Percentiles rank a stretch among this genome's conserved stretches.
Evolutionary conservation across 2,113 vertebrate species (phyloP).

Genomic region (Amia ocellicauda): DNA sequence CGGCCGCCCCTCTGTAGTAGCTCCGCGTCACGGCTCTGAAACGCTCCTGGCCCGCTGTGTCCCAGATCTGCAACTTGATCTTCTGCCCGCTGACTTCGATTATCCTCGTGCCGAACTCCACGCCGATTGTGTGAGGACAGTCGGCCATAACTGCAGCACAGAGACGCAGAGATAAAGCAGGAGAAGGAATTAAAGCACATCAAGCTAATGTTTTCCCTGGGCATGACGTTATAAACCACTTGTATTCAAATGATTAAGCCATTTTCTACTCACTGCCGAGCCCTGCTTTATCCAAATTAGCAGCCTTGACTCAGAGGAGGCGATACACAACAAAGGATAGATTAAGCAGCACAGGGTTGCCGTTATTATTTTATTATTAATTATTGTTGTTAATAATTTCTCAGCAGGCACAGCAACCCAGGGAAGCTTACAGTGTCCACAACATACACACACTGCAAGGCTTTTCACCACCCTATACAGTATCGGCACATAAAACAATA

Average conservation of each 20-base stretch:
- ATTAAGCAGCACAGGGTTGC: too few relatives aligned
- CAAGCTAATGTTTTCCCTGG: too few relatives aligned
- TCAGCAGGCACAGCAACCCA: too few relatives aligned
- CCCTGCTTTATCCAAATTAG: too few relatives aligned
- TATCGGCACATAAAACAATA: not conserved
- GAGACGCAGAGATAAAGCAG: not conserved
- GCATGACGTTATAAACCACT: not conserved
- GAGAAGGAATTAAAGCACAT: conserved; percentile 19
- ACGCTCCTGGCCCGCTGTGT: conserved; percentile 94
- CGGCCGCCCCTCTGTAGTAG: conserved; percentile 95
- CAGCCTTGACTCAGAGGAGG: not conserved
- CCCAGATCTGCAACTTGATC: conserved; percentile 99
- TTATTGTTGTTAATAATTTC: too few relatives aligned
- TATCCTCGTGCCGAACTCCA: conserved; percentile 96
- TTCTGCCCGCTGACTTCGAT: conserved; percentile 98
- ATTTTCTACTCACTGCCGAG: too few relatives aligned
- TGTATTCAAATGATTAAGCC: not conserved
- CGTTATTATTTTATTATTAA: too few relatives aligned
- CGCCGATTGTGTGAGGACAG: conserved; percentile 97
- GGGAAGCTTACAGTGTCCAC: too few relatives aligned
- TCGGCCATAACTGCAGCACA: conserved; percentile 88
- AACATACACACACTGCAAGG: not conserved
- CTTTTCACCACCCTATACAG: not conserved
- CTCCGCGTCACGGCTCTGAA: conserved; percentile 95
- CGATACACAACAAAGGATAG: not conserved